Base-by-base conservation (phyloP, 2,797 vertebrate genomes). In the Dryobates pubescens region DNA sequence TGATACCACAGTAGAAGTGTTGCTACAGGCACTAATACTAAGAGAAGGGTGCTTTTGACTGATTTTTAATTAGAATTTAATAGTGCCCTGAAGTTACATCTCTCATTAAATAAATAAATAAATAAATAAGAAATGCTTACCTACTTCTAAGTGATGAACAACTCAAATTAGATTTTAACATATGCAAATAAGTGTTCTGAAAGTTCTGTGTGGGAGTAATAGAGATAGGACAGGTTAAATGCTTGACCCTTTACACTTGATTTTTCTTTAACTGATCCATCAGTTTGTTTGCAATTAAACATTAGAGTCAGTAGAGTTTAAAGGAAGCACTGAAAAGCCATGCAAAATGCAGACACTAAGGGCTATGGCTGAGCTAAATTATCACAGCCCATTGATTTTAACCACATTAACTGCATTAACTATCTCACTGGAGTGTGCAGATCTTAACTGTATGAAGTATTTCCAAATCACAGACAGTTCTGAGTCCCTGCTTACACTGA, bases 11-110 rank as follows among this genome's bases (percentile, higher is more conserved):
- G 65, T 93, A 57, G 86, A 93, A 96, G 81, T 29, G 53, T 87
- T 91, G 95, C 96, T 95, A 84, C 83, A 88, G 94, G 96, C 95
- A 2, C 93, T 95, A 95, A 95, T 84, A 88, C 49, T 80, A 93
- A 84, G 68, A 95, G 71, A 92, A 90, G 77, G 86, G 80, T 86
- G 88, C 7, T 88, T 95, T 77, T 83, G 87, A 94, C 88, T 94
- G 92, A 89, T 93, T 97, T 94, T 97, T 97, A 97, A 97, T 96
- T 96, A 96, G 95, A 94, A 87, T 94, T 91, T 93, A 95, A 96
- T 96, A 95, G 86, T 90, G 91, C 95, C 95, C 92, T 73, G 77
- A 94, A 95, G 95, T 86, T 84, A 92, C 41, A 87, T 74, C 86
- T 90, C 71, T 90, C 76, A 92, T 94, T 29, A 67, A 82, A 80